Conservation (phyloP, 2,888 invertebrate genomes). For the Drosophila paranaensis region DNA sequence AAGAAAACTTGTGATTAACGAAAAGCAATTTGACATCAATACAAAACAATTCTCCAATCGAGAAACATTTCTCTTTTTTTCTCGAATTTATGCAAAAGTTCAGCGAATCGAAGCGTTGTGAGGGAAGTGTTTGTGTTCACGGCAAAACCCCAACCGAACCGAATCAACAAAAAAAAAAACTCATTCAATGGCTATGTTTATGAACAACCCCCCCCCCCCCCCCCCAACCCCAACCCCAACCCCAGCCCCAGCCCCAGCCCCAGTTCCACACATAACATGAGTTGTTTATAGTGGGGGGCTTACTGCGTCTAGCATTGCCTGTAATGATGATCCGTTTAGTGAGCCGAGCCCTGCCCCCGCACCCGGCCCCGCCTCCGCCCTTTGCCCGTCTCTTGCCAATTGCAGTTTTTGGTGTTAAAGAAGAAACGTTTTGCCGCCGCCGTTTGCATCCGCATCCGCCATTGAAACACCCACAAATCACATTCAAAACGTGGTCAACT, state of each 20-base stretch:
- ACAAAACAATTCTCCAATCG: background rate
- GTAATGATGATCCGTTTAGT: conserved; percentile 54
- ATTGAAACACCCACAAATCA: conserved; percentile 60
- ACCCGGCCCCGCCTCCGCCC: too few relatives aligned
- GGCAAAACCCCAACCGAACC: conserved; percentile 7
- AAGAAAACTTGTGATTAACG: conserved; percentile 2
- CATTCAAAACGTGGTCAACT: conserved; percentile 61
- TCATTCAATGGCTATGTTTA: conserved; percentile 58
- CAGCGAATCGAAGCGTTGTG: conserved; percentile 22
- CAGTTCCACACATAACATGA: conserved; percentile 15
- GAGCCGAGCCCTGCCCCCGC: background rate
- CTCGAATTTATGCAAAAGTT: conserved; percentile 25
- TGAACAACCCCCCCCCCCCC: conserved; percentile 15
- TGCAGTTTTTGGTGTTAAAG: conserved; percentile 45
- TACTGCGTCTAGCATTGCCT: conserved; percentile 35
- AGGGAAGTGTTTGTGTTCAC: background rate
- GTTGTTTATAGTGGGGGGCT: conserved; percentile 54
- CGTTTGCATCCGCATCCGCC: conserved; percentile 61
- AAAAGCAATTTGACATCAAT: conserved; percentile 3
- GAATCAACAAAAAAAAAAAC: conserved; percentile 3
- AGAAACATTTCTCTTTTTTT: background rate
- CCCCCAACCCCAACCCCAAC: background rate
- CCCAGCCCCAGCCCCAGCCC: background rate
- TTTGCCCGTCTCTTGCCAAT: conserved; percentile 31
- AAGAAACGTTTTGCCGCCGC: conserved; percentile 31